phyloP scores from a whole-genome alignment of 2,113 vertebrate species.

The Eretmodus cyanostictus region DNA sequence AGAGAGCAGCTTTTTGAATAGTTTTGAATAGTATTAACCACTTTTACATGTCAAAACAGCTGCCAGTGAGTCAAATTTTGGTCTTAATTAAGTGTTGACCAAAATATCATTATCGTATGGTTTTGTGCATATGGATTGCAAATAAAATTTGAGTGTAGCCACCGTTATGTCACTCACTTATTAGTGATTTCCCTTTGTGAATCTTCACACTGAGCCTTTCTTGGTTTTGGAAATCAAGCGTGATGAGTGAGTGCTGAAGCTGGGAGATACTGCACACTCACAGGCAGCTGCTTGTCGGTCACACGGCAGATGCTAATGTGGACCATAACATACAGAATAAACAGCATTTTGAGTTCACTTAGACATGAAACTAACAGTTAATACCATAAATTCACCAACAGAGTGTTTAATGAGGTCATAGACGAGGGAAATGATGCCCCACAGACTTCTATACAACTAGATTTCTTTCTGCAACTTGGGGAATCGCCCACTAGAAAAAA shows the following conservation, averaged over 20 bases:
- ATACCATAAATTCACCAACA: background rate
- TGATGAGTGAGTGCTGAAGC: background rate
- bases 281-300: background rate
- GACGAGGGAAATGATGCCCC: rapidly evolving
- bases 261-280: background rate
- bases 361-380: background rate
- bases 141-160: background rate
- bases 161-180: background rate
- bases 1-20: background rate
- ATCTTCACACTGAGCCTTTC: background rate
- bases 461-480: background rate
- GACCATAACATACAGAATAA: background rate
- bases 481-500: background rate
- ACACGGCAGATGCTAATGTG: background rate
- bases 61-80: background rate
- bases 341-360: background rate
- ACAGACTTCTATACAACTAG: background rate
- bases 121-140: background rate
- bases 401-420: background rate
- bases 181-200: background rate
- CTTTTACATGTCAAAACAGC: background rate
- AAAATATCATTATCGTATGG: background rate
- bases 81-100: background rate
- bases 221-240: background rate
- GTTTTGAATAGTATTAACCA: background rate